Conservation (phyloP, 1,140 invertebrate genomes). For the Papilio xuthus region DNA sequence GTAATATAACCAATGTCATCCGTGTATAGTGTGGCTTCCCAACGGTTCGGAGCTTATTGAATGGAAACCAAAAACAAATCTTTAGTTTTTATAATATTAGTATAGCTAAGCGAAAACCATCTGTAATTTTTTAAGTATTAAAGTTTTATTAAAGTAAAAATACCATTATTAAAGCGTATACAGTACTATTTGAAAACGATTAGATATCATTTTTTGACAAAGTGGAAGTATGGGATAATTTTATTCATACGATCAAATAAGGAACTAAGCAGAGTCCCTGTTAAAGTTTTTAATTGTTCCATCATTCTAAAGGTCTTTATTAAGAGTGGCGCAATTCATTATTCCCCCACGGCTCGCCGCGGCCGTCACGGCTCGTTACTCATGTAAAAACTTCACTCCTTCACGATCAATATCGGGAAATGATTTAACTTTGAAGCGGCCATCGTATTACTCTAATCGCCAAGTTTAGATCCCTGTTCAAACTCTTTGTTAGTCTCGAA, state of each 20-base stretch:
- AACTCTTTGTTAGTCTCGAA: background rate
- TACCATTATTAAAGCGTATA: background rate
- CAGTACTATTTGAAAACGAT: background rate
- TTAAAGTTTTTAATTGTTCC: conserved; percentile 33
- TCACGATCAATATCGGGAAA: conserved; percentile 56
- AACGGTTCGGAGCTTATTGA: too few relatives aligned
- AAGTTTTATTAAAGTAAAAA: too few relatives aligned
- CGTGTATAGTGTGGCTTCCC: too few relatives aligned
- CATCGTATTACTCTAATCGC: conserved; percentile 52
- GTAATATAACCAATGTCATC: too few relatives aligned
- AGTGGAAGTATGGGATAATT: background rate
- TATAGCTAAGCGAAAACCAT: too few relatives aligned
- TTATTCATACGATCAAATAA: background rate
- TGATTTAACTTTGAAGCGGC: conserved; percentile 57
- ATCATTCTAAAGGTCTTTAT: conserved; percentile 31
- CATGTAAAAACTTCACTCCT: conserved; percentile 61
- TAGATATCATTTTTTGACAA: background rate
- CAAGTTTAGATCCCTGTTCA: conserved; percentile 42
- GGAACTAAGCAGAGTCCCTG: conserved; percentile 27
- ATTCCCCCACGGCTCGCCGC: conserved; percentile 49
- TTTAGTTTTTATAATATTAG: too few relatives aligned
- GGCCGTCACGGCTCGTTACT: conserved; percentile 62
- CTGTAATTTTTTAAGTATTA: too few relatives aligned
- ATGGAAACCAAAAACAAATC: too few relatives aligned
- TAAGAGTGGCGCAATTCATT: conserved; percentile 45